Evolutionary conservation across 2,113 vertebrate genomes (phyloP), one percentile per base, ranked within the genome.

Genomic region (Cynoglossus semilaevis): DNA sequence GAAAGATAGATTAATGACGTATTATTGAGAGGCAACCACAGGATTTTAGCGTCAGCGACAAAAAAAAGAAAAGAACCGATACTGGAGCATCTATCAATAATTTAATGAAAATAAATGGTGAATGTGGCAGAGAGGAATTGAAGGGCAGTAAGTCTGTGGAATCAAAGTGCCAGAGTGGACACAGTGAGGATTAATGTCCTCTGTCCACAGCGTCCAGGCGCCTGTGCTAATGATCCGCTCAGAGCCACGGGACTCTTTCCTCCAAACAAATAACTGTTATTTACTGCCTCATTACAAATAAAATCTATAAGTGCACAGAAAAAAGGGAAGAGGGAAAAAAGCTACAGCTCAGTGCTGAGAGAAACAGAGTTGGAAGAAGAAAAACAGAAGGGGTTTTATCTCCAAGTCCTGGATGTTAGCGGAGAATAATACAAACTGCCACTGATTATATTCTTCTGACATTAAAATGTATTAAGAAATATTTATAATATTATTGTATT

Each of bases 241-340:
- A 62, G 76, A 70, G 64, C 68, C 69, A 48, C 34, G 64, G 69
- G 65, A 81, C 50, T 53, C 51, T 63, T 76, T 74, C 64, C 68
- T 62, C 58, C 55, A 70, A 60, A 76, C 63, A 82, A 79, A 74
- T 55, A 76, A 77, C 60, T 64, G 62, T 77, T 84, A 75, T 85
- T 82, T 75, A 77, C 63, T 63, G 68, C 62, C 74, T 80, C 67
- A 63, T 83, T 74, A 74, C 51, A 67, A 81, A 75, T 53, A 2
- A 66, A 71, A 77, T 76, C 74, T 72, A 67, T 74, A 76, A 72
- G 34, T 40, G 22, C 7, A 63, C 14, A 16, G 51, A 14, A 42
- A 15, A 42, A 42, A 56, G 58, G 35, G 57, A 41, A 40, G 50
- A 38, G 67, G 64, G 71, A 15, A 51, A 70, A 77, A 41, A n/a